These are phyloP conservation scores for Mormyrops attenuatus DNA, from an alignment of 2,797 vertebrate genomes.

Conservation along the genomic window DNA sequence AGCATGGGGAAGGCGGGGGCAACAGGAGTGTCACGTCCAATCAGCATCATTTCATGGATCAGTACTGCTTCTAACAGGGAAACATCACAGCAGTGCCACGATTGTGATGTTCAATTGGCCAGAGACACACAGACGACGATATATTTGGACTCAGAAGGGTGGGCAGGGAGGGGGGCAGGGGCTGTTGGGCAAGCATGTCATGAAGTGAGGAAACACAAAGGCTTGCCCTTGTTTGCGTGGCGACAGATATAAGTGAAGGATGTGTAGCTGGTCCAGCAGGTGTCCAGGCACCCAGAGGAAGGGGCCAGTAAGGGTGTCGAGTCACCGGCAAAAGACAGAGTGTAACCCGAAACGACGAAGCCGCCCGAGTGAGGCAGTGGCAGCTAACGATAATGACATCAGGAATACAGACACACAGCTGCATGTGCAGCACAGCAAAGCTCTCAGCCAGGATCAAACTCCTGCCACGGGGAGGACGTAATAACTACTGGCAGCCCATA, in stretches of 20 bases:
- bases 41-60: background rate
- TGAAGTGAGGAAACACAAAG: background rate
- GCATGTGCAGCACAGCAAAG: background rate
- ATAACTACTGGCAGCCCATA: background rate
- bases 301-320: background rate
- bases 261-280: background rate
- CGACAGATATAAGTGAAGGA: background rate
- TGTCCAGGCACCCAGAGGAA: background rate
- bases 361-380: background rate
- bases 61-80: background rate
- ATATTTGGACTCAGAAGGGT: background rate
- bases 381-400: background rate
- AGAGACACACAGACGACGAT: background rate
- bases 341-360: background rate
- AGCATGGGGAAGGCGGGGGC: background rate
- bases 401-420: background rate
- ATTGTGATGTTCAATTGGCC: background rate
- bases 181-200: background rate
- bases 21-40: background rate
- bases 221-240: background rate
- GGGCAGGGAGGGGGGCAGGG: background rate
- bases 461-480: background rate
- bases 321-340: background rate
- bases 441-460: background rate
- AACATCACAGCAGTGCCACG: background rate